phyloP scores from a whole-genome alignment of 2,888 invertebrate genomes.

The Polydesmus complanatus region DNA sequence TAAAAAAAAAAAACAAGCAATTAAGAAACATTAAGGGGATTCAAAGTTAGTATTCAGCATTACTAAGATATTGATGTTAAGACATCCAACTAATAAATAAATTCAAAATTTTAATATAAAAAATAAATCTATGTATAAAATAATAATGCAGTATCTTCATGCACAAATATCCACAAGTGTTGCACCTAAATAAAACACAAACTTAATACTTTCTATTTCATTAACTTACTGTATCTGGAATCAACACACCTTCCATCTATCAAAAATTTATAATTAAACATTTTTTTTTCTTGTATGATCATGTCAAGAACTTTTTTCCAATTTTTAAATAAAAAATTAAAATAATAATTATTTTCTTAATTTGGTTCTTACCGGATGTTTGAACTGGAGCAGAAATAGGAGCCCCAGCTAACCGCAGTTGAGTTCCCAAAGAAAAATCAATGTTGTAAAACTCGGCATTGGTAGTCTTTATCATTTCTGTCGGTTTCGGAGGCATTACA shows the following conservation, averaged over 20 bases:
- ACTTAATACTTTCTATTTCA: no score
- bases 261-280: not conserved
- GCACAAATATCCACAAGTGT: no score
- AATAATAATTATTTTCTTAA: not conserved
- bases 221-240: slow-evolving; percentile 14
- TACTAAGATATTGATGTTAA: no score
- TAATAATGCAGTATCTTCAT: no score
- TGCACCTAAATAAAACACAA: no score
- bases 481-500: slow-evolving; percentile 94
- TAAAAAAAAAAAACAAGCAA: no score
- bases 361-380: slow-evolving; percentile 45
- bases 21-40: no score
- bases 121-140: no score
- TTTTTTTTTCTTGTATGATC: not conserved
- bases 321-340: no score
- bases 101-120: no score
- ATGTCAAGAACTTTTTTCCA: not conserved
- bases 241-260: slow-evolving; percentile 10
- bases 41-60: no score
- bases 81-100: no score
- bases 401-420: slow-evolving; percentile 80
- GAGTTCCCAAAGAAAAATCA: slow-evolving; percentile 93
- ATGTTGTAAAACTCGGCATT: slow-evolving; percentile 88
- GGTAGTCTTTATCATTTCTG: slow-evolving; percentile 60
- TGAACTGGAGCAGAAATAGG: slow-evolving; percentile 59